Base-by-base conservation (phyloP, 2,888 invertebrate genomes). In the Heliconius aoede region DNA sequence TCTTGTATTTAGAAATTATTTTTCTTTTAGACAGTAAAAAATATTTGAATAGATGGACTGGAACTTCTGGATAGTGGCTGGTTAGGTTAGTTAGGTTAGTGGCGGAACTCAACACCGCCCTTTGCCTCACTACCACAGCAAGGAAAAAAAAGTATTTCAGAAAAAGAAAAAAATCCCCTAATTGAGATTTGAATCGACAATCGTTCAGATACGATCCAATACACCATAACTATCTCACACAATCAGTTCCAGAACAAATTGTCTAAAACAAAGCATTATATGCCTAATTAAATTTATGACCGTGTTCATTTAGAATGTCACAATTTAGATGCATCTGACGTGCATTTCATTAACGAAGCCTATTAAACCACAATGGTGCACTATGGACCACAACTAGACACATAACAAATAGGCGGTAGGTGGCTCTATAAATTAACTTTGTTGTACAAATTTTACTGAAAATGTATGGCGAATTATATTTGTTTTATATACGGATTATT, bases 321-420 rank as follows among this genome's bases (percentile, higher is more conserved):
- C 36, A 72, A 61, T 61, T 72, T 72, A 72, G 72, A 36, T 72
- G 72, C 60, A 72, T 72, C 61, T 72, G 60, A 58, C 65, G 62
- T 77, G 30, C 71, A n/a, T 65, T 32, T 61, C 73, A 77, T 71
- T 71, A 71, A 74, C 64, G 40, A 32, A 73, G 73, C 68, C 51
- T 73, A 73, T 73, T 73, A 60, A 73, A 73, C 73, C 55, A 55
- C 55, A n/a, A 55, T 55, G 46, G 46, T 18, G 7, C 76, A 58
- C 24, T 51, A n/a, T 28, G 36, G n/a, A 55, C 28, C 28, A 61
- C 60, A 60, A 60, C 13, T 7, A 55, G 55, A 21, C 76, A 73
- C 30, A 64, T 51, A 76, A 65, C 51, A 64, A 36, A 76, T 62
- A 69, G 69, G 55, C 67, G 67, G 51, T 61, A 58, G 36, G 69